A percentile compares a stretch with the other conserved stretches of the same genome.
Conservation (phyloP, 2,797 vertebrate species). For the Mormyrops boulengeri region DNA sequence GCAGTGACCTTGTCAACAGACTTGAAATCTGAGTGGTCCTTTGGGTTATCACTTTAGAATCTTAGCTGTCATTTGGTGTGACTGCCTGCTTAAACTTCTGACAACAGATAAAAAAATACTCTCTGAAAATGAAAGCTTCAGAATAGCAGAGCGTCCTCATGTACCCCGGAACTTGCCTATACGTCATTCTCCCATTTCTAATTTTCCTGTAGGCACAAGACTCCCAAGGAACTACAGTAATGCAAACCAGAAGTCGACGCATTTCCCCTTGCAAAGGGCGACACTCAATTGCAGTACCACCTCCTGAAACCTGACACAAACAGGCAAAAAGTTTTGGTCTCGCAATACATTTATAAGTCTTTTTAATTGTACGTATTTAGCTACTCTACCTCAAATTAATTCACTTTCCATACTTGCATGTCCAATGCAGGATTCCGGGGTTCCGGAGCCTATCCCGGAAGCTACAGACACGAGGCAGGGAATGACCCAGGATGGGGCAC, state of each 20-base stretch:
- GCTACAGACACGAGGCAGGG: background rate
- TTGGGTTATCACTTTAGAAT: background rate
- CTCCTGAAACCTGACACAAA: background rate
- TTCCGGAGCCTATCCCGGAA: background rate
- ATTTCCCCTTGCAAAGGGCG: background rate
- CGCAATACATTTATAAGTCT: background rate
- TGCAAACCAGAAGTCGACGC: background rate
- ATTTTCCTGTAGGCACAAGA: background rate
- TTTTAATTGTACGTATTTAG: background rate
- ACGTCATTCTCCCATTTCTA: background rate
- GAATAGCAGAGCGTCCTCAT: background rate
- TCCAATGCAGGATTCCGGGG: background rate
- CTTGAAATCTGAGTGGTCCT: background rate
- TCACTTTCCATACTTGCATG: background rate
- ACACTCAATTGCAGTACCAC: background rate
- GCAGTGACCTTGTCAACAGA: background rate
- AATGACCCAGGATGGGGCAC: background rate
- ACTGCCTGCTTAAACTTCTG: background rate
- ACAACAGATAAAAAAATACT: background rate
- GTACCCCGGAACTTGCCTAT: background rate
- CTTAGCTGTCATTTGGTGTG: background rate
- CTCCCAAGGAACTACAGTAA: background rate
- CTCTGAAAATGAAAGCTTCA: background rate
- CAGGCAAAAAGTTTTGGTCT: background rate
- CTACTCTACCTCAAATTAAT: background rate